Conservation (phyloP, 2,888 invertebrate genomes). For the Nomada fucata region DNA sequence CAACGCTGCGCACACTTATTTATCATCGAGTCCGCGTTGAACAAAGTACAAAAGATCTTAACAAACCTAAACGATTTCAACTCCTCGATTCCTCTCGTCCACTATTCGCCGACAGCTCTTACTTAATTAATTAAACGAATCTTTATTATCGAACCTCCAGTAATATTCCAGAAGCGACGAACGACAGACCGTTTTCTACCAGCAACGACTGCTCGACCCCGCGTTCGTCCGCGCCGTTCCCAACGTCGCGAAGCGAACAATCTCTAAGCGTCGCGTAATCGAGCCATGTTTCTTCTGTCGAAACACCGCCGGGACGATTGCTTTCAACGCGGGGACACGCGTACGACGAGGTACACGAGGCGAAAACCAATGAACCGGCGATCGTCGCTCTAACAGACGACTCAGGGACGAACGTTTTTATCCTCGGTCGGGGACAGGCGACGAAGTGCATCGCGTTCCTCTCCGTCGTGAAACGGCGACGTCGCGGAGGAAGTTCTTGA, state of each 20-base stretch:
- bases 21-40: too few relatives aligned
- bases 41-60: too few relatives aligned
- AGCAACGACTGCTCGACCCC: background rate
- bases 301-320: slow-evolving; percentile 30
- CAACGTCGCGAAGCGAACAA: background rate
- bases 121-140: background rate
- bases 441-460: slow-evolving; percentile 15
- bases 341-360: slow-evolving; percentile 33
- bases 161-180: background rate
- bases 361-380: slow-evolving; percentile 47
- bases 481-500: background rate
- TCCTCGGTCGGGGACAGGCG: slow-evolving; percentile 19
- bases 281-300: slow-evolving; percentile 12
- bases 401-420: slow-evolving; percentile 54
- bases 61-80: too few relatives aligned
- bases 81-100: too few relatives aligned
- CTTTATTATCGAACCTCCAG: too few relatives aligned
- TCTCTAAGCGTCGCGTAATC: slow-evolving; percentile 15
- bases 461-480: slow-evolving; percentile 5
- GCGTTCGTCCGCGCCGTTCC: slow-evolving; percentile 12
- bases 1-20: too few relatives aligned
- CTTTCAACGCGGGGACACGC: slow-evolving; percentile 45
- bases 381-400: slow-evolving; percentile 57
- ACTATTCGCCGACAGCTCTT: too few relatives aligned
- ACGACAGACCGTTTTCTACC: background rate